Conservation (phyloP, 2,888 invertebrate species). For the Mamestra brassicae region DNA sequence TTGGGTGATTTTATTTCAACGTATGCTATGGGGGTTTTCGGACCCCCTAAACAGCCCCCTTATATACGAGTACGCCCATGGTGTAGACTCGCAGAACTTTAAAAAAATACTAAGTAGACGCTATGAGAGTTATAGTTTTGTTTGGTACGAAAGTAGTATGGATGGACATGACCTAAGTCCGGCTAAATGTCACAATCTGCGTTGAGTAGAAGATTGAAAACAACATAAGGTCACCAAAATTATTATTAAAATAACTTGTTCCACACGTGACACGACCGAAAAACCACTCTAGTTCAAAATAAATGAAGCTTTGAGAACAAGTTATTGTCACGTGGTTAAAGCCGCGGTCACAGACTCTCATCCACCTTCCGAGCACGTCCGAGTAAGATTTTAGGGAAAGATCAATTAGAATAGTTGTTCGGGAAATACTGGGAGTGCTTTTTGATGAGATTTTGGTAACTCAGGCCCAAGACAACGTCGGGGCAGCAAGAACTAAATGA, state of each 20-base stretch:
- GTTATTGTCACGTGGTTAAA: conserved; percentile 4
- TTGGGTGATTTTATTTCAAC: too few species aligned
- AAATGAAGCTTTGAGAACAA: background rate
- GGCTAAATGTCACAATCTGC: conserved; percentile 15
- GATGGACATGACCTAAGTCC: background rate
- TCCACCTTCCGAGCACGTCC: background rate
- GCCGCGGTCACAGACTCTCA: background rate
- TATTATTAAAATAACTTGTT: conserved; percentile 13
- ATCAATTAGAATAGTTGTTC: too few species aligned
- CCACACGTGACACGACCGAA: conserved; percentile 8
- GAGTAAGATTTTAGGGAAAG: background rate
- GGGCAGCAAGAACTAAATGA: background rate
- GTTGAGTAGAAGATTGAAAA: conserved; percentile 1
- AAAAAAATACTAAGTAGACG: too few species aligned
- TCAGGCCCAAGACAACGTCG: background rate
- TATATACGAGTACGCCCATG: too few species aligned
- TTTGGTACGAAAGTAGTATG: background rate
- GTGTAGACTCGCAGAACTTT: too few species aligned
- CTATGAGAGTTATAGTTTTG: too few species aligned
- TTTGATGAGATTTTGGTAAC: background rate
- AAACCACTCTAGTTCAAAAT: background rate
- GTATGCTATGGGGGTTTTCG: too few species aligned
- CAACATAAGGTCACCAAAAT: conserved; percentile 28
- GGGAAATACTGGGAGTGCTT: background rate
- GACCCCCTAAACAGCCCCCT: too few species aligned